These are phyloP conservation scores for Mimas tiliae DNA, from an alignment of 2,888 invertebrate genomes.

Conservation along the genomic window DNA sequence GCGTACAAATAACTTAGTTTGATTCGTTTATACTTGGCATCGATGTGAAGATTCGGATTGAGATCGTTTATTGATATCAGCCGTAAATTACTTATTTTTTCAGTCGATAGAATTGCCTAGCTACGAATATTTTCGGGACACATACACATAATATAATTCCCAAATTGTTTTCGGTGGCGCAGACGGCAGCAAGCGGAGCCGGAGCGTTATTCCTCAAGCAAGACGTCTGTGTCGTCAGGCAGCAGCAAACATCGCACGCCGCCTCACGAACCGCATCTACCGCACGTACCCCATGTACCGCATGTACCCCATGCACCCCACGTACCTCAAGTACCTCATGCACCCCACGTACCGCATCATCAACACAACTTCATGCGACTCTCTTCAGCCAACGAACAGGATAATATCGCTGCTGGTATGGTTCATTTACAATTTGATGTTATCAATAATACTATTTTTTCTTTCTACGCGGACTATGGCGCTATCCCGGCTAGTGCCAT, in stretches of 20 bases:
- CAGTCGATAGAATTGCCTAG: too few species aligned
- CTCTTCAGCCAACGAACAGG: conserved; percentile 73
- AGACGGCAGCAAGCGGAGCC: conserved; percentile 81
- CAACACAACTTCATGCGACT: conserved; percentile 66
- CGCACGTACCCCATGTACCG: background rate
- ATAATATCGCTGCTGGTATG: conserved; percentile 72
- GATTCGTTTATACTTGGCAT: too few species aligned
- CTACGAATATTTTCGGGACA: too few species aligned
- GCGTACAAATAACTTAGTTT: too few species aligned
- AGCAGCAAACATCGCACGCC: conserved; percentile 69
- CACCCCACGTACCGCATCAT: background rate
- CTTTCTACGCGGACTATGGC: too few species aligned
- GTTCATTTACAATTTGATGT: background rate
- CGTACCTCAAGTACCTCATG: background rate
- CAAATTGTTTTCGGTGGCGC: background rate
- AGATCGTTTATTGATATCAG: too few species aligned
- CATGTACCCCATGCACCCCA: background rate
- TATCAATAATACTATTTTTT: background rate
- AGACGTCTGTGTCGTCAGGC: conserved; percentile 70
- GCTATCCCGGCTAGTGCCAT: too few species aligned
- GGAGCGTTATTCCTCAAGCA: conserved; percentile 73
- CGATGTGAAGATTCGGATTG: too few species aligned
- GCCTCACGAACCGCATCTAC: conserved; percentile 55
- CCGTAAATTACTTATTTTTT: too few species aligned
- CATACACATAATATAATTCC: too few species aligned